These are phyloP conservation scores for Microcebus lehilahytsara DNA, from an alignment of 2,113 vertebrate genomes.

Conservation along the genomic window DNA sequence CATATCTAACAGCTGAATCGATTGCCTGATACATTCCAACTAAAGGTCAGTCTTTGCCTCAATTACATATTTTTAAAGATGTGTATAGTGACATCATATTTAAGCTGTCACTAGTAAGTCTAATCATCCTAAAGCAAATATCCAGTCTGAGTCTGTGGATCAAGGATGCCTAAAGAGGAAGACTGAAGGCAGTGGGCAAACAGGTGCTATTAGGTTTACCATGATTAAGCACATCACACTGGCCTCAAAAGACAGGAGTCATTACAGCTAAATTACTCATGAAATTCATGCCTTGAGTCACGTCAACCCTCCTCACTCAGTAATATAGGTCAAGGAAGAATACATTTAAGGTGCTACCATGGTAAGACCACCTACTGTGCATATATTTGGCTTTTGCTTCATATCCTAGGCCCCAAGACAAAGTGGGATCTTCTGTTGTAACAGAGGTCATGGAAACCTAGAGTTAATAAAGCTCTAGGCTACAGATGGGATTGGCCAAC, in stretches of 20 bases:
- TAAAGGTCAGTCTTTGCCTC: neutral
- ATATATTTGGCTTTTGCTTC: neutral
- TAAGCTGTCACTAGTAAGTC: neutral
- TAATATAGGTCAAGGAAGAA: neutral
- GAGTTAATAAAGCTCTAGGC: neutral
- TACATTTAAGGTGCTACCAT: neutral
- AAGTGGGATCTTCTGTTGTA: neutral
- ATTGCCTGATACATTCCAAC: neutral
- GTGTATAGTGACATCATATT: neutral
- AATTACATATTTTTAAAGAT: neutral
- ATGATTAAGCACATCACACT: neutral
- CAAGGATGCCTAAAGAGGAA: neutral
- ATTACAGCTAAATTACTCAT: neutral
- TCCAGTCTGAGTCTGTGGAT: neutral
- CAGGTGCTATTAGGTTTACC: neutral
- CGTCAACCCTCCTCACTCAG: neutral
- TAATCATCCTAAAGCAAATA: neutral
- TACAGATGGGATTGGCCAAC: neutral
- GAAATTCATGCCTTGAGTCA: slow-evolving; percentile 5
- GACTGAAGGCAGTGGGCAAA: neutral
- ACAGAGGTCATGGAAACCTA: neutral
- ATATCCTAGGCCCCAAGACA: neutral
- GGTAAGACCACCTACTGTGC: neutral
- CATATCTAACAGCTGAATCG: neutral
- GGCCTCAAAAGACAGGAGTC: neutral